phyloP scores from a whole-genome alignment of 2,797 vertebrate species.

The Distichodus sexfasciatus region DNA sequence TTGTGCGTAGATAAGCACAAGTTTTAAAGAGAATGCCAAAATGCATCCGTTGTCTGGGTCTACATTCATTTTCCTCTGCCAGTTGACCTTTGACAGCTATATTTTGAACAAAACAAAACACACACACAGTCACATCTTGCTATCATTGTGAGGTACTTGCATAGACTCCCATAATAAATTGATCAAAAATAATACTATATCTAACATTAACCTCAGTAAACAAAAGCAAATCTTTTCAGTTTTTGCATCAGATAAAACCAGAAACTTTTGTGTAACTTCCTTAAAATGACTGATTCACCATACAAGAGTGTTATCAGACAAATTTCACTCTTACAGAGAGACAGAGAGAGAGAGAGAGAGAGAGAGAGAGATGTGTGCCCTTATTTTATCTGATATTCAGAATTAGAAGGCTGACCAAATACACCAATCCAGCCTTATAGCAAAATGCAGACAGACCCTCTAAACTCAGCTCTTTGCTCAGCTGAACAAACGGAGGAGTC shows the following conservation, averaged over 20 bases:
- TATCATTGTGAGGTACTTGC: too few relatives aligned
- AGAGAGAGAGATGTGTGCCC: neutral
- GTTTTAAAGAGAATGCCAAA: neutral
- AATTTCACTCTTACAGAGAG: neutral
- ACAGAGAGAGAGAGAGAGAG: neutral
- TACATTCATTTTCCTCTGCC: neutral
- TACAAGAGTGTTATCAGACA: too few relatives aligned
- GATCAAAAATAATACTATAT: too few relatives aligned
- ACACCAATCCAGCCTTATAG: neutral
- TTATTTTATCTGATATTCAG: neutral
- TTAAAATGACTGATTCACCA: too few relatives aligned
- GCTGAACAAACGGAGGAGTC: neutral
- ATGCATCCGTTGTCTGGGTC: constrained; percentile 1
- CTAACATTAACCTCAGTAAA: too few relatives aligned
- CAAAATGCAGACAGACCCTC: neutral
- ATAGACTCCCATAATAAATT: too few relatives aligned
- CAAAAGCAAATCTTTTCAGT: too few relatives aligned
- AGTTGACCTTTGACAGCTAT: constrained; percentile 15
- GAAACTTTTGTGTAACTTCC: too few relatives aligned
- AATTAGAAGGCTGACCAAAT: neutral
- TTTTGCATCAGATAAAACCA: too few relatives aligned
- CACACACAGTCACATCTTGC: neutral
- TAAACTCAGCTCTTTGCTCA: neutral
- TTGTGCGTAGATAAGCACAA: neutral
- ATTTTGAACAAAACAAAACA: neutral